These are phyloP conservation scores for Sminthopsis crassicaudata DNA, from an alignment of 2,113 vertebrate genomes.

Conservation along the genomic window DNA sequence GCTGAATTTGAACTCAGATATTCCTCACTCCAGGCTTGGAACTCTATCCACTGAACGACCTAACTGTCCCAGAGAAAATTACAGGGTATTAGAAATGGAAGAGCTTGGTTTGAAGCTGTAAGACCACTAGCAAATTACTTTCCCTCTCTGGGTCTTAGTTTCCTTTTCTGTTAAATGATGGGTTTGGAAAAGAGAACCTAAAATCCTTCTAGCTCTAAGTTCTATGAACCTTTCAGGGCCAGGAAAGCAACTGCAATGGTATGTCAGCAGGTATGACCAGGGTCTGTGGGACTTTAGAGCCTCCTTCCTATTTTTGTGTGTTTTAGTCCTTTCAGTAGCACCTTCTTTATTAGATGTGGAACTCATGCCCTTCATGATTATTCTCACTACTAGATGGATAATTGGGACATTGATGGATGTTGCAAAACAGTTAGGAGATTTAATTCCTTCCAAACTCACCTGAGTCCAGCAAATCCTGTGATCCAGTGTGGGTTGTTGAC, in stretches of 20 bases:
- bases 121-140: neutral
- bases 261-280: neutral
- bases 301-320: neutral
- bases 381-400: neutral
- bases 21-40: neutral
- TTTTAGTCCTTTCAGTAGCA: neutral
- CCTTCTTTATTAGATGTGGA: neutral
- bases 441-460: conserved; percentile 49
- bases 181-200: neutral
- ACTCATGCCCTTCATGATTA: neutral
- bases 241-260: neutral
- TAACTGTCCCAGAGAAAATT: neutral
- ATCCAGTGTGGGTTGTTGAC: neutral
- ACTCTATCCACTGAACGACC: neutral
- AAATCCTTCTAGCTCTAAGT: neutral
- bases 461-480: neutral
- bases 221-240: neutral
- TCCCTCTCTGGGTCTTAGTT: neutral
- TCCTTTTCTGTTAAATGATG: neutral
- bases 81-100: neutral
- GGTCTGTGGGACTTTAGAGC: neutral
- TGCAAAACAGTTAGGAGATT: neutral
- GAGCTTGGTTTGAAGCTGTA: neutral
- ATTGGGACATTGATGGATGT: neutral
- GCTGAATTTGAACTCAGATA: neutral